phyloP scores from a whole-genome alignment of 2,113 vertebrate species.

The Brienomyrus brachyistius region DNA sequence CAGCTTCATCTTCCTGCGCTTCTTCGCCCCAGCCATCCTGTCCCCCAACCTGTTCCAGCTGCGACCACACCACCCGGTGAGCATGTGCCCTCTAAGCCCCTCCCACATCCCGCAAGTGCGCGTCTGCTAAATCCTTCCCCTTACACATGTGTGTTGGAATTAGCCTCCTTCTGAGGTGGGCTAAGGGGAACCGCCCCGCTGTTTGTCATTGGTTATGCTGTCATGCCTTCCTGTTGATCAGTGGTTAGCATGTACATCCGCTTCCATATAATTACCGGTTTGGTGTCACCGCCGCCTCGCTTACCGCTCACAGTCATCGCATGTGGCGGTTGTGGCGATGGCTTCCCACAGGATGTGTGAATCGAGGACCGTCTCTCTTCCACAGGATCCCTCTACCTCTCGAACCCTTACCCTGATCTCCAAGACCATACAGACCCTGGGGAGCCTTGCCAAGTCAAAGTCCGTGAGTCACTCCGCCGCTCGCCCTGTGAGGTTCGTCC shows the following conservation, averaged over 20 bases:
- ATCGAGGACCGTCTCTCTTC: background rate
- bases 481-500: background rate
- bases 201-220: background rate
- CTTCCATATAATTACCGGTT: background rate
- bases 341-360: background rate
- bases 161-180: background rate
- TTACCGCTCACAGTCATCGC: background rate
- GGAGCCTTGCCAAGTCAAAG: conserved; percentile 96
- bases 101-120: background rate
- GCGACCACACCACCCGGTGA: conserved; percentile 88
- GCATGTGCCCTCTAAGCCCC: conserved; percentile 36
- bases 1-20: conserved; percentile 95
- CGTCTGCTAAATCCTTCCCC: background rate
- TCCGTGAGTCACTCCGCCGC: conserved; percentile 68
- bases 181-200: background rate
- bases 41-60: conserved; percentile 96
- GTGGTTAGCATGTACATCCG: background rate
- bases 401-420: conserved; percentile 94
- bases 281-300: background rate
- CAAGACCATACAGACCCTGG: conserved; percentile 94
- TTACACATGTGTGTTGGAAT: background rate
- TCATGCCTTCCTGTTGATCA: background rate
- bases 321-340: background rate
- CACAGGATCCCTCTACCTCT: conserved; percentile 85
- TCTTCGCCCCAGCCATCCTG: conserved; percentile 95